Evolutionary conservation across 2,797 vertebrate species (phyloP).

Genomic region (Coregonus suidteri): DNA sequence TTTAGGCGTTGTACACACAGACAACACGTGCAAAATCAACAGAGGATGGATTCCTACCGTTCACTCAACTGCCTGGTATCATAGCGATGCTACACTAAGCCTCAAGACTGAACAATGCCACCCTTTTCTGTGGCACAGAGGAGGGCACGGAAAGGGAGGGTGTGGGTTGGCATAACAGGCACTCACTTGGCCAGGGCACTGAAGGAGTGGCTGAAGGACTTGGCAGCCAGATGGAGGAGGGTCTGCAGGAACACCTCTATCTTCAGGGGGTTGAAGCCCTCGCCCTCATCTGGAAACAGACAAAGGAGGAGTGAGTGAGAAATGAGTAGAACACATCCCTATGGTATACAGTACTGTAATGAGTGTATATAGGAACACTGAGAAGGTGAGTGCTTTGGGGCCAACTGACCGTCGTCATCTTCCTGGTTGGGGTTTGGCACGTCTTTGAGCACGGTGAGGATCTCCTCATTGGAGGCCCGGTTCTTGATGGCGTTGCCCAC

Average conservation of each 20-base stretch:
- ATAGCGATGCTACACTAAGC: background rate
- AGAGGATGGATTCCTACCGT: background rate
- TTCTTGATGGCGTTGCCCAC: conserved; percentile 93
- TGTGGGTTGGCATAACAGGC: background rate
- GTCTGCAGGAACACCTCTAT: conserved; percentile 97
- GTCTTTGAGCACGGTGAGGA: conserved; percentile 90
- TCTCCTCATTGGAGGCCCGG: conserved; percentile 91
- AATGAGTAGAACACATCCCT: background rate
- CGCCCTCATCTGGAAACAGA: conserved; percentile 87
- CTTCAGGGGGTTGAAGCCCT: conserved; percentile 95
- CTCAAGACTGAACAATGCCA: background rate
- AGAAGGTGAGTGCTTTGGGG: too few species aligned
- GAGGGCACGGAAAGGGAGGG: too few species aligned
- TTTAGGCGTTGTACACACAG: background rate
- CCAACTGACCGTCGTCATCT: conserved; percentile 90
- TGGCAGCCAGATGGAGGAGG: conserved; percentile 92
- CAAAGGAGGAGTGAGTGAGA: background rate
- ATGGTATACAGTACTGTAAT: background rate
- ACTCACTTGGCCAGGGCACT: conserved; percentile 97
- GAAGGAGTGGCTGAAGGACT: conserved; percentile 98
- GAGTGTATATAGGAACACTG: background rate
- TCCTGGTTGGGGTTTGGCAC: conserved; percentile 97
- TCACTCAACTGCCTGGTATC: background rate
- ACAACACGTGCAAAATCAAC: background rate
- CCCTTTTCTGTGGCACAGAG: background rate